A percentile compares a stretch with the other conserved stretches of the same genome.
Evolutionary conservation across 2,888 invertebrate genomes (phyloP).

Genomic region (Asteroscopus sphinx): DNA sequence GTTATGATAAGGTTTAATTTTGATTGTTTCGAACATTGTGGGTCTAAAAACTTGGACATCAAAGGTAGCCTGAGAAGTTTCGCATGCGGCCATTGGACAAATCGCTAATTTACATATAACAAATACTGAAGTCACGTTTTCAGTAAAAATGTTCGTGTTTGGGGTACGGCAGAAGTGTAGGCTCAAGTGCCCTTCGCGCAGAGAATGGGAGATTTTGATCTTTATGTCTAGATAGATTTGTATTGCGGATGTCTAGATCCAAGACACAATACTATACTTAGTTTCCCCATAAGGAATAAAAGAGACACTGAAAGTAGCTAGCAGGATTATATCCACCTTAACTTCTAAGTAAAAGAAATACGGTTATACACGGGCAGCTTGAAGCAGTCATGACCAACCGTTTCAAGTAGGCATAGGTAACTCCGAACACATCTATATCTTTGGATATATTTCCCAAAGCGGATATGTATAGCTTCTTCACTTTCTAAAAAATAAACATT

Average conservation of each 20-base stretch:
- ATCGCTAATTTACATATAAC: slow-evolving; percentile 90
- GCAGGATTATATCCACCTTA: too few relatives aligned
- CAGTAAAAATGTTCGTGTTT: slow-evolving; percentile 83
- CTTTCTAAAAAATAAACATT: too few relatives aligned
- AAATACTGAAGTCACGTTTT: slow-evolving; percentile 89
- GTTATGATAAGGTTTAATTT: slow-evolving; percentile 42
- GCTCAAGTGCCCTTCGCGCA: slow-evolving; percentile 34
- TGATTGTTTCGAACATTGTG: slow-evolving; percentile 33
- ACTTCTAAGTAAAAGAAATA: background rate
- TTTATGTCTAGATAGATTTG: slow-evolving; percentile 53
- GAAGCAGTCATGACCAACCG: too few relatives aligned
- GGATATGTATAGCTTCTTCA: too few relatives aligned
- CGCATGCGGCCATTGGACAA: slow-evolving; percentile 76
- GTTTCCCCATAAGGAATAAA: slow-evolving; percentile 39
- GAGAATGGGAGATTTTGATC: slow-evolving; percentile 58
- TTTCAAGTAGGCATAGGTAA: too few relatives aligned
- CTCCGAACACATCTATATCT: too few relatives aligned
- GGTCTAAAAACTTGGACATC: slow-evolving; percentile 73
- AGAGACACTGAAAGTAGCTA: slow-evolving; percentile 1
- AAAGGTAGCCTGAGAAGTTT: slow-evolving; percentile 70
- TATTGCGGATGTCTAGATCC: slow-evolving; percentile 35
- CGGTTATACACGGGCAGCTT: too few relatives aligned
- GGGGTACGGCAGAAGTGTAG: slow-evolving; percentile 56
- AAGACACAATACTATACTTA: slow-evolving; percentile 49
- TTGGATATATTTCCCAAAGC: too few relatives aligned